These are phyloP conservation scores for Onychomys arenicola DNA, from an alignment of 2,797 vertebrate genomes.

Conservation along the genomic window DNA sequence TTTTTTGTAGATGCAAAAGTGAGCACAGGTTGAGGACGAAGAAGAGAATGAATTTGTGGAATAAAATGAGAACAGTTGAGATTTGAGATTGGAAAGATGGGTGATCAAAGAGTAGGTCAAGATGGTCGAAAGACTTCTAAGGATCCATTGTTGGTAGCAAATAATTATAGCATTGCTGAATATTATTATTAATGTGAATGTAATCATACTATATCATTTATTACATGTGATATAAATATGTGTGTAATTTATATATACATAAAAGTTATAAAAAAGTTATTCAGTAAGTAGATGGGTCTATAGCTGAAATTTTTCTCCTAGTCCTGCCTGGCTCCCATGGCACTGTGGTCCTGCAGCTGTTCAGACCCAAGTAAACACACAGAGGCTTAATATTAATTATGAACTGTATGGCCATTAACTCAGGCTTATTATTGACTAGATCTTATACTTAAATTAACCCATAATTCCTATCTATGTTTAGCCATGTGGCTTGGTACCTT, in stretches of 20 bases:
- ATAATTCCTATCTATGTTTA: too few relatives aligned
- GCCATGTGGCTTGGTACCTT: too few relatives aligned
- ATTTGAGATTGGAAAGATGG: not conserved
- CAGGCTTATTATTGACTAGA: too few relatives aligned
- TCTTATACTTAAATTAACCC: too few relatives aligned
- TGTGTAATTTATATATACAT: too few relatives aligned
- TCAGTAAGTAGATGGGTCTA: not conserved
- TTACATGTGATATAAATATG: not conserved
- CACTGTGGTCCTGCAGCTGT: too few relatives aligned
- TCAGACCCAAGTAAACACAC: too few relatives aligned
- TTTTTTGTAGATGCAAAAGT: not conserved
- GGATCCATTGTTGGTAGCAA: not conserved
- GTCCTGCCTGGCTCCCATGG: too few relatives aligned
- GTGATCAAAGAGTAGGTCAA: not conserved
- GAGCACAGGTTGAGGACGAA: not conserved
- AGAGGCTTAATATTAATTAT: too few relatives aligned
- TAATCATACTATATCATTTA: not conserved
- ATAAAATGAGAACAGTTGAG: conserved; percentile 4
- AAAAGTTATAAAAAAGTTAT: not conserved
- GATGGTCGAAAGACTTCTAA: not conserved
- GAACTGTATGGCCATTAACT: too few relatives aligned
- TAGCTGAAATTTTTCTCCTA: too few relatives aligned
- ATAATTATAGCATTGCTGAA: not conserved
- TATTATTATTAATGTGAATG: not conserved
- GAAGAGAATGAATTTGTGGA: conserved; percentile 22